Evolutionary conservation across 2,113 vertebrate species (phyloP), one percentile per base, ranked within the genome.

Genomic region (Aviceda subcristata): DNA sequence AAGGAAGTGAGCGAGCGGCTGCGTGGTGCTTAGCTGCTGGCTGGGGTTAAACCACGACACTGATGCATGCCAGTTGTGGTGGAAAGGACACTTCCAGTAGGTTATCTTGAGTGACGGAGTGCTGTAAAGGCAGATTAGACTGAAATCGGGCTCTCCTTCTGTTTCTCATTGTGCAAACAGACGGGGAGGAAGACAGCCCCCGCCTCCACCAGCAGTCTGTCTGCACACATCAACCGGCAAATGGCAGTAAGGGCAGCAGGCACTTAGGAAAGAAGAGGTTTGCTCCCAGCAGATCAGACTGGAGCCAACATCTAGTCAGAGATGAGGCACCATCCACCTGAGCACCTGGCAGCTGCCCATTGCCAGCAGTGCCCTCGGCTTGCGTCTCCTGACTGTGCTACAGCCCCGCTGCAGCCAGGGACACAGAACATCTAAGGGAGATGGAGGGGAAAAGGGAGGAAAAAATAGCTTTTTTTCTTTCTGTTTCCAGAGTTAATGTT

Each of bases 321-420:
- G 29, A 43, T 38, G 32, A 29, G 17, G 4, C 17, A 62, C n/a
- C 6, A 3, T 17, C 27, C 21, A 27, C 18, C 10, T 0, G 0
- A 86, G 12, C 19, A 57, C 20, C 23, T 10, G 9, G 23, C 5
- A 3, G 39, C 67, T 83, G 23, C 17, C 11, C 60, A 36, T 30
- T 14, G 15, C 50, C 56, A 39, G 27, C 0, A 3, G 39, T 8
- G 3, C 21, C 0, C 0, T 67, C 0, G 0, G 11, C 41, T 62
- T 56, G 17, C 8, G 12, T 55, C 85, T 75, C 41, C 43, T 84
- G 57, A 21, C 43, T 75, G 5, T 29, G 30, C 22, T 36, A 26
- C 7, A 2, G 32, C 26, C 22, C 24, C 6, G 12, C 10, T 0
- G 0, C 16, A 72, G n/a, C 10, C 68, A 68, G 12, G 15, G 36